These are phyloP conservation scores for Ophion ventricosus DNA, from an alignment of 2,888 invertebrate genomes.

Conservation along the genomic window DNA sequence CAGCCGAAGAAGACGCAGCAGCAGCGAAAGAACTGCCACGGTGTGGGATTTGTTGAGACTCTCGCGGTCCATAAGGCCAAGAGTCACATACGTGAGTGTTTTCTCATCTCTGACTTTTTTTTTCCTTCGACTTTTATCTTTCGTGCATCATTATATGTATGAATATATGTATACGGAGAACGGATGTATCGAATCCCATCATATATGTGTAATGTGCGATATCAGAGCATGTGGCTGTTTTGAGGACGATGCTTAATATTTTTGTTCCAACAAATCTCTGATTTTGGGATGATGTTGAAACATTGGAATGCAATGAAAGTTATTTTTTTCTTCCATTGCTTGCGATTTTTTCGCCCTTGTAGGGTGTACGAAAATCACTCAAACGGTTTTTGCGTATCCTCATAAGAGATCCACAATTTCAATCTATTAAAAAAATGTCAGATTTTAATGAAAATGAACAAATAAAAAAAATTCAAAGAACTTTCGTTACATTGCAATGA, in stretches of 20 bases:
- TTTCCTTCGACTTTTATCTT: slow-evolving; percentile 37
- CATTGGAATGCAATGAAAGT: not conserved
- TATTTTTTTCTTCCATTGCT: no score
- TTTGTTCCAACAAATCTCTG: not conserved
- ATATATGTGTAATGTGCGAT: not conserved
- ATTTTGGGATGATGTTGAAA: not conserved
- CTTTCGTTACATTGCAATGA: no score
- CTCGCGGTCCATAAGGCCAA: slow-evolving; percentile 65
- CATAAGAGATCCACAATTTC: no score
- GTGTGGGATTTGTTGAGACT: slow-evolving; percentile 53
- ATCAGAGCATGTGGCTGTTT: not conserved
- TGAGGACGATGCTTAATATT: not conserved
- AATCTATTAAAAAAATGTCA: no score
- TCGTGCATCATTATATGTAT: slow-evolving; percentile 12
- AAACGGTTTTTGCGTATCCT: no score
- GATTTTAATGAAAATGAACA: no score
- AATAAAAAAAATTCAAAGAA: no score
- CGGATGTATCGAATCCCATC: not conserved
- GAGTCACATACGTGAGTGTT: slow-evolving; percentile 66
- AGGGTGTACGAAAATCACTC: no score
- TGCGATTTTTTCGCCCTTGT: no score
- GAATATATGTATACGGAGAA: slow-evolving; percentile 1
- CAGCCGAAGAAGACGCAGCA: slow-evolving; percentile 55
- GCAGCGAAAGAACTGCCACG: slow-evolving; percentile 54
- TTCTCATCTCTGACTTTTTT: slow-evolving; percentile 51